A percentile compares a stretch with the other conserved stretches of the same genome.
phyloP scores from a whole-genome alignment of 2,113 vertebrate species.

The Nipponia nippon region DNA sequence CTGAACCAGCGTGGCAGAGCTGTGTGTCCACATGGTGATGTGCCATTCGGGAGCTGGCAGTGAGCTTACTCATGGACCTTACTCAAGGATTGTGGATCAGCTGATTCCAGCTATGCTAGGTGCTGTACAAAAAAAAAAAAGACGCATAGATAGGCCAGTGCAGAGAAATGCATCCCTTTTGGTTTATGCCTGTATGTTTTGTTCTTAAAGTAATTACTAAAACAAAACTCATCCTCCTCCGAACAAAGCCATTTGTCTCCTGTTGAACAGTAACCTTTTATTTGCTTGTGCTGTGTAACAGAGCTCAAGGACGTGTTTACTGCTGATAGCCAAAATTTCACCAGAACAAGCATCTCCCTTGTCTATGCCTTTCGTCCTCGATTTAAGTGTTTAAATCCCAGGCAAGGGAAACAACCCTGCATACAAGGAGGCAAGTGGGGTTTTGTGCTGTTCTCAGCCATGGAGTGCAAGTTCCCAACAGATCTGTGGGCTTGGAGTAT shows the following conservation, averaged over 20 bases:
- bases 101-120: neutral
- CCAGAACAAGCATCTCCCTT: neutral
- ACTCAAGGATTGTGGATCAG: neutral
- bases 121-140: neutral
- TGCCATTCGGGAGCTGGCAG: neutral
- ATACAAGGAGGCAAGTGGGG: neutral
- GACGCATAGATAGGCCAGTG: neutral
- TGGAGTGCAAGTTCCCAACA: neutral
- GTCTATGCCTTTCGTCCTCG: neutral
- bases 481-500: neutral
- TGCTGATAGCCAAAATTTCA: conserved; percentile 21
- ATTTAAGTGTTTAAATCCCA: neutral
- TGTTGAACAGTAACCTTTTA: conserved; percentile 55
- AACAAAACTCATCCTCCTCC: neutral
- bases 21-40: neutral
- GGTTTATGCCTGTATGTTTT: neutral
- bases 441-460: neutral
- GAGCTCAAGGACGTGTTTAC: conserved; percentile 39
- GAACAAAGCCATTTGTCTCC: conserved; percentile 35
- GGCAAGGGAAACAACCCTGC: neutral
- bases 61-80: neutral
- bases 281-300: neutral
- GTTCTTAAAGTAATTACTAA: neutral
- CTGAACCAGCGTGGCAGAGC: neutral
- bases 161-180: neutral